These are phyloP conservation scores for Lomographa bimaculata DNA, from an alignment of 2,888 invertebrate species.

Conservation along the genomic window DNA sequence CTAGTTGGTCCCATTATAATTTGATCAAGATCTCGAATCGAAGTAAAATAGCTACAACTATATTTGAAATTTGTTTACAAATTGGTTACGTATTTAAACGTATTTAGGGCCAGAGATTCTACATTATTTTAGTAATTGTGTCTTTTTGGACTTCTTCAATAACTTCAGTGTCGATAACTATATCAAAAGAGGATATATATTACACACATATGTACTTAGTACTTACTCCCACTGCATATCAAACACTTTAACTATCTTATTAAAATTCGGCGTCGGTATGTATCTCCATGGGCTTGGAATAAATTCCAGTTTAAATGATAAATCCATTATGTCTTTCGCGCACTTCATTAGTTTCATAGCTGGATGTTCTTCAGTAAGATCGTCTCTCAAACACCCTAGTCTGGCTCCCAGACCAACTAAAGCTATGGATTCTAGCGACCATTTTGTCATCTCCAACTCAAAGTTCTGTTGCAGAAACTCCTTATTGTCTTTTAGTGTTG, in stretches of 20 bases:
- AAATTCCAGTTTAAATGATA: conserved; percentile 56
- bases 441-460: conserved; percentile 81
- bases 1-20: no score
- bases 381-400: conserved; percentile 59
- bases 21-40: no score
- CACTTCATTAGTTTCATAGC: conserved; percentile 55
- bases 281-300: conserved; percentile 58
- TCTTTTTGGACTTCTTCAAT: no score
- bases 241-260: conserved; percentile 55
- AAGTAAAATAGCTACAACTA: no score
- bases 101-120: no score
- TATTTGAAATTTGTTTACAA: no score
- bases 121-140: no score
- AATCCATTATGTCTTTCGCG: conserved; percentile 52
- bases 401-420: conserved; percentile 63
- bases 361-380: conserved; percentile 54
- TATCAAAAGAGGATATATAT: no score
- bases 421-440: conserved; percentile 84
- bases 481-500: conserved; percentile 46
- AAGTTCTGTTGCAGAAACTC: conserved; percentile 68
- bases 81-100: no score
- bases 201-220: no score
- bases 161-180: no score
- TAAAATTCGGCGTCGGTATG: conserved; percentile 55
- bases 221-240: conserved; percentile 73